These are phyloP conservation scores for Diploscapter pachys DNA, from an alignment of 1,140 invertebrate genomes.

Conservation along the genomic window DNA sequence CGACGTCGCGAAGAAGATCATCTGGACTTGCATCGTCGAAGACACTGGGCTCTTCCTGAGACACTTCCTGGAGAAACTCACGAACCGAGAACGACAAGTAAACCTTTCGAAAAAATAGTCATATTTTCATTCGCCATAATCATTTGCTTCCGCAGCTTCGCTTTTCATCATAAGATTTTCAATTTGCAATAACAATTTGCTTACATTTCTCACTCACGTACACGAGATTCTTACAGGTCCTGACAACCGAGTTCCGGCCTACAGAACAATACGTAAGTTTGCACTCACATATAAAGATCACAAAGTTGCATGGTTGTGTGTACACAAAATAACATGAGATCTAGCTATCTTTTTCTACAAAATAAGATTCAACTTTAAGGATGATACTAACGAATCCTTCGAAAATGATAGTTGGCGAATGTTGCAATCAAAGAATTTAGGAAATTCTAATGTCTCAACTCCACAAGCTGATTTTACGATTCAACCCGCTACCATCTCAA, in stretches of 20 bases:
- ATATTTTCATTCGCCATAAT: not conserved
- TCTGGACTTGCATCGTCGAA: conserved; percentile 95
- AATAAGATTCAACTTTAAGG: too few relatives aligned
- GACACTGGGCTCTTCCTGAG: conserved; percentile 91
- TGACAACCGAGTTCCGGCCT: conserved; percentile 19
- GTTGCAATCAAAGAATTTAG: conserved; percentile 42
- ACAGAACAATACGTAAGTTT: conserved; percentile 30
- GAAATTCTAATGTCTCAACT: conserved; percentile 89
- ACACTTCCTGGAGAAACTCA: conserved; percentile 90
- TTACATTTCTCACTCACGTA: not conserved
- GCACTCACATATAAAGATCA: not conserved
- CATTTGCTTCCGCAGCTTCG: not conserved
- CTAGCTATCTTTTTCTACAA: too few relatives aligned
- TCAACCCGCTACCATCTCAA: conserved; percentile 88
- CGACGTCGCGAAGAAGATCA: conserved; percentile 69
- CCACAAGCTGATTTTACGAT: conserved; percentile 84
- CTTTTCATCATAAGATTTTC: conserved; percentile 3
- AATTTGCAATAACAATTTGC: not conserved
- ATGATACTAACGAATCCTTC: too few relatives aligned
- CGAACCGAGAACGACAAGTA: conserved; percentile 78
- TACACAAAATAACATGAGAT: not conserved
- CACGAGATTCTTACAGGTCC: conserved; percentile 17
- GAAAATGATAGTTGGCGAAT: not conserved
- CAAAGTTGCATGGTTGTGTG: not conserved
- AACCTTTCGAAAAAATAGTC: not conserved